Evolutionary conservation across 2,797 vertebrate genomes (phyloP), one percentile per base, ranked within the genome.

Genomic region (Tenualosa ilisha): DNA sequence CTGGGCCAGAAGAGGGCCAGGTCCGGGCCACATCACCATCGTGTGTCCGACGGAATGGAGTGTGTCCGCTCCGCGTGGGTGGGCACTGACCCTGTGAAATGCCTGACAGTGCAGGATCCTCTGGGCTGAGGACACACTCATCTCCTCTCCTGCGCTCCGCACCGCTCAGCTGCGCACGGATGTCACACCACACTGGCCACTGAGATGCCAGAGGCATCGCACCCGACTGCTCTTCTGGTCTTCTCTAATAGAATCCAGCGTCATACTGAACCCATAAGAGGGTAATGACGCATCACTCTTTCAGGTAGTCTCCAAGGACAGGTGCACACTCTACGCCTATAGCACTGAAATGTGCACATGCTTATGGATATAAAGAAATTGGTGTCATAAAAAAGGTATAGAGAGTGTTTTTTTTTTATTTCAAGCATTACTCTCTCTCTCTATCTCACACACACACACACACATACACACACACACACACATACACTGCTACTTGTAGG

Each of bases 31-130:
- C n/a, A 24, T 11, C 6, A 46, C 4, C 4, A 2, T 4, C 3
- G 46, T 4, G 46, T 46, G 46, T 46, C 0, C 46, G 46, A 4
- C 46, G 12, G 56, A 4, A 12, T 65, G 2, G 24, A 24, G 63
- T 65, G 49, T 43, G 59, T 24, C 51, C 20, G 49, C 85, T 24
- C 51, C 20, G 31, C 15, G 51, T 15, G 15, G 37, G 68, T 6
- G 40, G 61, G 56, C 79, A 65, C 86, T 82, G 72, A 83, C 37
- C 61, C 81, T 82, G 43, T 85, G 50, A 83, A 88, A 86, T 37
- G 86, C 83, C 85, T 86, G 86, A 89, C 84, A 65, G 82, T 9
- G 56, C 89, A 87, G 81, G 75, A 85, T 49, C 61, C 49, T 84
- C 12, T 75, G 4, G 37, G 15, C 31, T 75, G 68, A 40, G 15